Conservation (phyloP, 2,797 vertebrate genomes). For the Ctenopoma multispine region DNA sequence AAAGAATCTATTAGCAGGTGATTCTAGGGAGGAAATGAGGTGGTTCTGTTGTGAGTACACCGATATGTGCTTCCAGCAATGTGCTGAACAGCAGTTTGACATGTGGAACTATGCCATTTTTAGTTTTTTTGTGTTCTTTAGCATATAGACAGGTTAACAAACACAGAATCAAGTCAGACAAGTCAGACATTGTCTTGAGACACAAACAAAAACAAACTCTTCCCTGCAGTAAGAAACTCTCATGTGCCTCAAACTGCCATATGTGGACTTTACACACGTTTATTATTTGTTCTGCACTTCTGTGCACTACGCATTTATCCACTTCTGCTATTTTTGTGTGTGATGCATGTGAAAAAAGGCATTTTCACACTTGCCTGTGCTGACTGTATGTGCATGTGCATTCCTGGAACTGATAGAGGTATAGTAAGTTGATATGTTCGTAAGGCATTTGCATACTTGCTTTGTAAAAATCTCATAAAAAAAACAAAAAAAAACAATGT, state of each 20-base stretch:
- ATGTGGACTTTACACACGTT: too few relatives aligned
- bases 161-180: not conserved
- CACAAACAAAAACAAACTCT: not conserved
- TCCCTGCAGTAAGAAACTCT: not conserved
- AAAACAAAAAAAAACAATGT: not conserved
- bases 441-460: not conserved
- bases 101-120: not conserved
- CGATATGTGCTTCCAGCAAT: not conserved
- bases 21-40: not conserved
- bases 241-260: not conserved
- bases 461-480: conserved; percentile 2
- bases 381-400: not conserved
- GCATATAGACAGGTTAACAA: not conserved
- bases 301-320: too few relatives aligned
- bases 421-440: too few relatives aligned
- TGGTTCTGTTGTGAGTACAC: not conserved
- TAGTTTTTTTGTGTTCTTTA: not conserved
- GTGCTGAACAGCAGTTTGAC: not conserved
- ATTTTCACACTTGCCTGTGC: not conserved
- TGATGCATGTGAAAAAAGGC: not conserved
- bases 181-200: not conserved
- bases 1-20: not conserved
- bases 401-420: not conserved
- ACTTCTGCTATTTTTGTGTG: too few relatives aligned
- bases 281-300: too few relatives aligned